Conservation (phyloP, 2,888 invertebrate species). For the Scelioninae gen. 2 region DNA sequence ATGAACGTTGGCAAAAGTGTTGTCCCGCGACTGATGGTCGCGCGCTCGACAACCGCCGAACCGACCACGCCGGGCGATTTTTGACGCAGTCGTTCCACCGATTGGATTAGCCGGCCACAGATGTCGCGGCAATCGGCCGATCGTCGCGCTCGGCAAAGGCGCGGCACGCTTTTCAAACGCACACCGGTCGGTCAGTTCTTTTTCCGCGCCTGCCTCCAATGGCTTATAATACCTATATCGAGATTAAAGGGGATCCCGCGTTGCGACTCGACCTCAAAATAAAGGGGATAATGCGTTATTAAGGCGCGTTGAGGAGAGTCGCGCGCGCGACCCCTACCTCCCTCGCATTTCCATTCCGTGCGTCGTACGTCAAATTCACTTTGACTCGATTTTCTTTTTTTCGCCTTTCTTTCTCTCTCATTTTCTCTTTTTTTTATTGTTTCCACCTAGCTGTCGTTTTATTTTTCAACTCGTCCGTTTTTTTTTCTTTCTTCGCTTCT, state of each 20-base stretch:
- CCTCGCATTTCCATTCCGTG: slow-evolving; percentile 51
- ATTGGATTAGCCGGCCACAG: no score
- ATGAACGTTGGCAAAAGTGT: slow-evolving; percentile 56
- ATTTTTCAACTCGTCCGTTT: no score
- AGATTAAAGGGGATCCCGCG: slow-evolving; percentile 72
- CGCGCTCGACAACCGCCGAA: background rate
- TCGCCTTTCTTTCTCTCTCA: slow-evolving; percentile 20
- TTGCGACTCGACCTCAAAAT: slow-evolving; percentile 67
- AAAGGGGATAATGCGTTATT: slow-evolving; percentile 72
- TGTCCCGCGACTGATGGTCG: slow-evolving; percentile 31
- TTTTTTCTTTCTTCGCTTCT: no score
- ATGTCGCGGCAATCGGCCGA: no score
- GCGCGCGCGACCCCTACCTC: slow-evolving; percentile 47
- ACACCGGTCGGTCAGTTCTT: slow-evolving; percentile 61
- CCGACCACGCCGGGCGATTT: no score
- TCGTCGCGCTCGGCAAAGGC: background rate
- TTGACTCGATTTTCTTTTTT: slow-evolving; percentile 48
- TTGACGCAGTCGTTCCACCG: no score
- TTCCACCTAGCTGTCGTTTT: slow-evolving; percentile 23
- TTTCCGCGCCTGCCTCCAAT: slow-evolving; percentile 49
- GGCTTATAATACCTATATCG: slow-evolving; percentile 68
- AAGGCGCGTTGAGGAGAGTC: slow-evolving; percentile 61
- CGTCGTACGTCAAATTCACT: slow-evolving; percentile 64
- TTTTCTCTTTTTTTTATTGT: slow-evolving; percentile 28
- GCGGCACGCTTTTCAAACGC: background rate